These are phyloP conservation scores for Pelosia muscerda DNA, from an alignment of 2,888 invertebrate species.

Conservation along the genomic window DNA sequence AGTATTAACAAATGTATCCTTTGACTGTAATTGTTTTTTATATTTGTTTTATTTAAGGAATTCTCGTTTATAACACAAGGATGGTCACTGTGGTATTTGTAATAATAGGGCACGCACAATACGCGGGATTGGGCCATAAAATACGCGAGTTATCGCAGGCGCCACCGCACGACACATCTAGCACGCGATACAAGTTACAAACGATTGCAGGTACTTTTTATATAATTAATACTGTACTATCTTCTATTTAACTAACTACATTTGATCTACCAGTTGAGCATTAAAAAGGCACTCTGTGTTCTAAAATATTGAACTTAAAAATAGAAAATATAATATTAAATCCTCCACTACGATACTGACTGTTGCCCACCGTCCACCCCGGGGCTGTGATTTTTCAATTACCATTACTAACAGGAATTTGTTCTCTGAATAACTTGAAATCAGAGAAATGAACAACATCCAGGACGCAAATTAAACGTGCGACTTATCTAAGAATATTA, in stretches of 20 bases:
- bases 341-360: too few relatives aligned
- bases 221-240: not conserved
- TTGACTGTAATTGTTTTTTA: not conserved
- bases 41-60: slow-evolving; percentile 10
- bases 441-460: not conserved
- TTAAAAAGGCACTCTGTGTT: too few relatives aligned
- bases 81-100: slow-evolving; percentile 46
- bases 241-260: too few relatives aligned
- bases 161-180: slow-evolving; percentile 50
- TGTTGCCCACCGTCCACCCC: too few relatives aligned
- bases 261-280: too few relatives aligned
- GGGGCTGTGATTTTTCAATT: too few relatives aligned
- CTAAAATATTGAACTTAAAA: too few relatives aligned
- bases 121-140: slow-evolving; percentile 63
- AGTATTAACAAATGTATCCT: not conserved
- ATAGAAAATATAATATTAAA: too few relatives aligned
- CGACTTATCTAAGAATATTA: not conserved
- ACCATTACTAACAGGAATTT: too few relatives aligned
- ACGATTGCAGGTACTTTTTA: slow-evolving; percentile 23
- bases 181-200: slow-evolving; percentile 33
- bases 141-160: slow-evolving; percentile 65
- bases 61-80: slow-evolving; percentile 28
- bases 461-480: not conserved
- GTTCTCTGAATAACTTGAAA: too few relatives aligned
- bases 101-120: slow-evolving; percentile 64